These are phyloP conservation scores for Drosophila niveifrons DNA, from an alignment of 2,888 invertebrate species.

Conservation along the genomic window DNA sequence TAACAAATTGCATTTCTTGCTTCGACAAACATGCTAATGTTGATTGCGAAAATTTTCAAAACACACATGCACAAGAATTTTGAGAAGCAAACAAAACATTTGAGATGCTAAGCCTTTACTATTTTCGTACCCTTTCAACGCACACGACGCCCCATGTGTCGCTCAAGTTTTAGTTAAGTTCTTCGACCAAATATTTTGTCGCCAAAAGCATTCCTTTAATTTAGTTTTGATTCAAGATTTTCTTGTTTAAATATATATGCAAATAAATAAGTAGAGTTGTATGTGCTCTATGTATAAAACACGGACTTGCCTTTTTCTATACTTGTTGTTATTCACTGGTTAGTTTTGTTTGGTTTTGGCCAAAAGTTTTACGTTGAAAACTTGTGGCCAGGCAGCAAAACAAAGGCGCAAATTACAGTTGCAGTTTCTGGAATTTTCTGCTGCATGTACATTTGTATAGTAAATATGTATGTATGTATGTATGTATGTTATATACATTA, in stretches of 20 bases:
- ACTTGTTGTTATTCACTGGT: slow-evolving; percentile 27
- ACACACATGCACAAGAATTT: slow-evolving; percentile 33
- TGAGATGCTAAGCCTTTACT: slow-evolving; percentile 44
- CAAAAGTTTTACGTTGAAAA: slow-evolving; percentile 66
- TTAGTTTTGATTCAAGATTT: slow-evolving; percentile 70
- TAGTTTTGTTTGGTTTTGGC: slow-evolving; percentile 45
- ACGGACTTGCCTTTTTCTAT: slow-evolving; percentile 25
- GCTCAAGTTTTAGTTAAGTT: slow-evolving; percentile 40
- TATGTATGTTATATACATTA: slow-evolving; percentile 8
- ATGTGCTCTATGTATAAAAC: slow-evolving; percentile 32
- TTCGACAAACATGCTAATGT: slow-evolving; percentile 68
- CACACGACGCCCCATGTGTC: slow-evolving; percentile 8
- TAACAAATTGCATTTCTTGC: slow-evolving; percentile 68
- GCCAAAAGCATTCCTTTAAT: slow-evolving; percentile 75
- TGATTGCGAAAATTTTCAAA: slow-evolving; percentile 58
- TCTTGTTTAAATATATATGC: slow-evolving; percentile 39
- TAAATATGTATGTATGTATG: slow-evolving; percentile 9
- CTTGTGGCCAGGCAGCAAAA: slow-evolving; percentile 64
- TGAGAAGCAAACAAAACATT: slow-evolving; percentile 34
- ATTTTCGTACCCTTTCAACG: slow-evolving; percentile 17
- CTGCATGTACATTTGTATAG: slow-evolving; percentile 25
- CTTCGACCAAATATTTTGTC: slow-evolving; percentile 69
- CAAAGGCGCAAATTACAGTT: slow-evolving; percentile 76
- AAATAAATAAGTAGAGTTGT: slow-evolving; percentile 25
- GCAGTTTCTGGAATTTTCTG: slow-evolving; percentile 58